A percentile compares a stretch with the other conserved stretches of the same genome.
Conservation (phyloP, 2,113 vertebrate species). For the Pontoporia blainvillei region DNA sequence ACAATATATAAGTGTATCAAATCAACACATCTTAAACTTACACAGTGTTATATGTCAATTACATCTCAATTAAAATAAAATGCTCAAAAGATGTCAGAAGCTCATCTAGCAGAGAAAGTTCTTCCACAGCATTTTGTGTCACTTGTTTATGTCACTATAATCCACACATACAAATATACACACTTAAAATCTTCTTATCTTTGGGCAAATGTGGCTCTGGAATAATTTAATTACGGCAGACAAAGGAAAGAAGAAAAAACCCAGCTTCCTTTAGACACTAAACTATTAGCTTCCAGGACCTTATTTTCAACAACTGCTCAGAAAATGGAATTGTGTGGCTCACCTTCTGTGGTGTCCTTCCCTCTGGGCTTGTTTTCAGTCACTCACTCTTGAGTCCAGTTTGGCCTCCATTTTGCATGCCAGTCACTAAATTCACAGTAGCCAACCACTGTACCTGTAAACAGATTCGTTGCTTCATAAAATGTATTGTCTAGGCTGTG, state of each 20-base stretch:
- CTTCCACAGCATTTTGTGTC: not conserved
- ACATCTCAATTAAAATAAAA: not conserved
- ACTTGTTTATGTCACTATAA: not conserved
- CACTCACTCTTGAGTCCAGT: accelerated
- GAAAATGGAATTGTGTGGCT: not conserved
- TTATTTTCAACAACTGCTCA: not conserved
- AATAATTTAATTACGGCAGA: not conserved
- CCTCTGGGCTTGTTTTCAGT: not conserved
- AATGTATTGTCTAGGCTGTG: not conserved
- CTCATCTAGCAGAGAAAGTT: not conserved
- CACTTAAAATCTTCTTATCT: not conserved
- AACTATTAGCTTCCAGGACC: not conserved
- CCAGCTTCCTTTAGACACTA: not conserved
- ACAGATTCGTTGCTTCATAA: not conserved
- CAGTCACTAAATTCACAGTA: not conserved
- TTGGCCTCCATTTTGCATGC: not conserved
- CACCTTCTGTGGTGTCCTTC: not conserved
- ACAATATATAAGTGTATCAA: not conserved
- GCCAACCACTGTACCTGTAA: not conserved
- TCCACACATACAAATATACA: not conserved
- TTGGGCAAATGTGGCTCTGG: not conserved
- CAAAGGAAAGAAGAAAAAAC: not conserved
- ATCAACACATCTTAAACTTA: not conserved
- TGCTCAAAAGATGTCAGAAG: not conserved
- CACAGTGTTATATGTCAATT: not conserved